These are phyloP conservation scores for Pristionchus mayeri DNA, from an alignment of 2,888 invertebrate species.

Conservation along the genomic window DNA sequence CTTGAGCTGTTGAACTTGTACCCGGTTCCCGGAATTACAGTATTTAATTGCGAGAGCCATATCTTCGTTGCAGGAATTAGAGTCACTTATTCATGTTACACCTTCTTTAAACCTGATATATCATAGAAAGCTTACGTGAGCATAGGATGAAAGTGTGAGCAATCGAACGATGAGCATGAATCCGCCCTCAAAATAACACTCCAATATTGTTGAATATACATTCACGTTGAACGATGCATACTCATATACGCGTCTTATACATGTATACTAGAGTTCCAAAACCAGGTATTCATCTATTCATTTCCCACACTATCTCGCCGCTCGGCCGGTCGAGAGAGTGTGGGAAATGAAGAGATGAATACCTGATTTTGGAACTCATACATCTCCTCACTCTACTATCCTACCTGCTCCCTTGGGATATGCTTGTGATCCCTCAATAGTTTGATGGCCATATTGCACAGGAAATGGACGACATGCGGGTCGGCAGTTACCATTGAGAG, in stretches of 20 bases:
- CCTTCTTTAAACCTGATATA: too few species aligned
- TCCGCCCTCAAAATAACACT: neutral
- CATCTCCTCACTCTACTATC: neutral
- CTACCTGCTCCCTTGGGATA: slow-evolving; percentile 56
- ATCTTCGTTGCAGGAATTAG: too few species aligned
- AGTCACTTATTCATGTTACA: too few species aligned
- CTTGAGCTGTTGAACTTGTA: too few species aligned
- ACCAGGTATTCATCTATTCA: too few species aligned
- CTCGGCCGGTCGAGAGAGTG: too few species aligned
- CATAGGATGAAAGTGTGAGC: slow-evolving; percentile 54
- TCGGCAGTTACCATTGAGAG: slow-evolving; percentile 67
- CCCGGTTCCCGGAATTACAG: too few species aligned
- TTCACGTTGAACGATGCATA: too few species aligned
- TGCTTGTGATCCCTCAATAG: slow-evolving; percentile 8
- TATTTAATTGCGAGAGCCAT: too few species aligned
- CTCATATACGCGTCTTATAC: too few species aligned
- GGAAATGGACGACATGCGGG: slow-evolving; percentile 67
- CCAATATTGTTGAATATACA: neutral
- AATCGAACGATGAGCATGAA: slow-evolving; percentile 48
- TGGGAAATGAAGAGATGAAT: neutral
- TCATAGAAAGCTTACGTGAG: slow-evolving; percentile 49
- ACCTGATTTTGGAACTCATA: neutral
- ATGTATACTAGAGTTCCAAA: too few species aligned
- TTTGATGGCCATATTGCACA: slow-evolving; percentile 56
- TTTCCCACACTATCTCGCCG: too few species aligned